Conservation (phyloP, 1,140 invertebrate species). For the Cydia amplana region DNA sequence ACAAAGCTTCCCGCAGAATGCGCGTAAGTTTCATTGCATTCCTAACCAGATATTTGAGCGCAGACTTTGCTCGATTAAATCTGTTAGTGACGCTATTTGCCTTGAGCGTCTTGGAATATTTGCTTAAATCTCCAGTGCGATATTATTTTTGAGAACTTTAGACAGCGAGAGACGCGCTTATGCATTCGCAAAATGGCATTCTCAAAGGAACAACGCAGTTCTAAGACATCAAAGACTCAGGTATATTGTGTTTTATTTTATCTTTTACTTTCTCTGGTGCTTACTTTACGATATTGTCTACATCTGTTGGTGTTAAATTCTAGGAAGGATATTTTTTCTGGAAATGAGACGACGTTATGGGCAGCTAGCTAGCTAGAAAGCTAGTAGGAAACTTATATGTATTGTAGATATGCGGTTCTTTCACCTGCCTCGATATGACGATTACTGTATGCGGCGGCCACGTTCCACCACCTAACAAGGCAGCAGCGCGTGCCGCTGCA, state of each 20-base stretch:
- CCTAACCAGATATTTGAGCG: slow-evolving; percentile 7
- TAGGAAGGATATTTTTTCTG: too few relatives aligned
- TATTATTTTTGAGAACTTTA: slow-evolving; percentile 4
- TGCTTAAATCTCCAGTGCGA: background rate
- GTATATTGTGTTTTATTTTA: background rate
- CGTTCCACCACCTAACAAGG: slow-evolving; percentile 46
- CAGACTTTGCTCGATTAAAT: slow-evolving; percentile 16
- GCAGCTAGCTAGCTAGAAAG: too few relatives aligned
- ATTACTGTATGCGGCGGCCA: slow-evolving; percentile 11
- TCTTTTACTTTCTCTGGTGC: background rate
- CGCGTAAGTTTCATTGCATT: slow-evolving; percentile 16
- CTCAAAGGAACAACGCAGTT: background rate
- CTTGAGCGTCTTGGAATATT: background rate
- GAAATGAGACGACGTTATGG: too few relatives aligned
- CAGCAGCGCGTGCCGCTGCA: slow-evolving; percentile 55
- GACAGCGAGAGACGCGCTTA: background rate
- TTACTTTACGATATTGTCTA: background rate
- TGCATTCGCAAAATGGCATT: background rate
- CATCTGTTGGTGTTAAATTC: too few relatives aligned
- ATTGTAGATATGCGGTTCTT: background rate
- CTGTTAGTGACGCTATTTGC: slow-evolving; percentile 18
- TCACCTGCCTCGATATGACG: slow-evolving; percentile 17
- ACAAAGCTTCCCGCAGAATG: slow-evolving; percentile 7
- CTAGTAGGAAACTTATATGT: background rate
- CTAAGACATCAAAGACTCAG: background rate